These are phyloP conservation scores for Serinus canaria DNA, from an alignment of 2,113 vertebrate species.

Conservation along the genomic window DNA sequence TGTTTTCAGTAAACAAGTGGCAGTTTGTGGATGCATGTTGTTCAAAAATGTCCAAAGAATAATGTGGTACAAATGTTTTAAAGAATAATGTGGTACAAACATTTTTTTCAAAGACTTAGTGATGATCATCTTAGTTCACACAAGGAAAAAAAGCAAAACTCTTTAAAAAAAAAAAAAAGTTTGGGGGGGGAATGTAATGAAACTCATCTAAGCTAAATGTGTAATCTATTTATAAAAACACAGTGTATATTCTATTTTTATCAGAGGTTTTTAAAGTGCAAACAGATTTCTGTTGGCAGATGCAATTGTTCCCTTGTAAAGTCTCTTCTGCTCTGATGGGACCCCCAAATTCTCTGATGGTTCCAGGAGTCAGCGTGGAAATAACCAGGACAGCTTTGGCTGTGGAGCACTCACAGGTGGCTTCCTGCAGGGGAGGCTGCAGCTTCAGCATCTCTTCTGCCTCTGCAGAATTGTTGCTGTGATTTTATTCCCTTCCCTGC, in stretches of 20 bases:
- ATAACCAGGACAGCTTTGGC: rapidly evolving
- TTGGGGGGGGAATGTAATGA: background rate
- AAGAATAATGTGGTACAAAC: conserved; percentile 28
- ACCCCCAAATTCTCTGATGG: background rate
- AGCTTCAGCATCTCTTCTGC: background rate
- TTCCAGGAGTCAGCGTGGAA: background rate
- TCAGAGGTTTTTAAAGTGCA: conserved; percentile 68
- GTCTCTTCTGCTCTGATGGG: background rate
- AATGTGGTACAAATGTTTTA: background rate
- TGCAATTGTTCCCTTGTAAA: background rate
- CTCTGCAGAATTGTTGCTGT: background rate
- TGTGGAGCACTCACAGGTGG: background rate
- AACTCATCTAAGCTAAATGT: conserved; percentile 59
- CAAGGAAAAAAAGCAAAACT: background rate
- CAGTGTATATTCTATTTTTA: conserved; percentile 72
- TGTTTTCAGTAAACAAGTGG: conserved; percentile 1
- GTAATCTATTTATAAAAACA: conserved; percentile 72
- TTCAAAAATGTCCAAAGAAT: conserved; percentile 59
- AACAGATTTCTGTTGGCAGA: conserved; percentile 1
- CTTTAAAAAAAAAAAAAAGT: background rate
- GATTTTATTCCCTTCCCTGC: background rate
- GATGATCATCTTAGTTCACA: background rate
- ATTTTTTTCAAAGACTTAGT: conserved; percentile 14
- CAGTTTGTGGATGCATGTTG: conserved; percentile 55
- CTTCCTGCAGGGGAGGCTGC: background rate